phyloP scores from a whole-genome alignment of 1,140 invertebrate genomes.

The Zaprionus ornatus region DNA sequence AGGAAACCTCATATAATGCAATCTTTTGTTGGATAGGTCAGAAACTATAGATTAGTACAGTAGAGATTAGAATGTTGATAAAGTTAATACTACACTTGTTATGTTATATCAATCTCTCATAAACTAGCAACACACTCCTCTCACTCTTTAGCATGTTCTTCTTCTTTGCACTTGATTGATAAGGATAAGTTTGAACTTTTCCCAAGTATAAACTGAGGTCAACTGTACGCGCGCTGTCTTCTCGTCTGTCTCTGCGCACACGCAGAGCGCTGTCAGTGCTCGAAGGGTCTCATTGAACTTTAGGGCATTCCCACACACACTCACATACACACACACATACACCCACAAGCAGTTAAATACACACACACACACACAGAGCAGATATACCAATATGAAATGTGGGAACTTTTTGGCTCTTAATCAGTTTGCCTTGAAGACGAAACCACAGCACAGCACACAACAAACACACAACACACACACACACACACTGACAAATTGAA shows the following conservation, averaged over 20 bases:
- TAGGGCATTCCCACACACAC: constrained; percentile 65
- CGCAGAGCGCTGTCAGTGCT: constrained; percentile 44
- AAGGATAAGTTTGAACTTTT: neutral
- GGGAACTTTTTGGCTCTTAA: constrained; percentile 58
- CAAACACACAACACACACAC: constrained; percentile 22
- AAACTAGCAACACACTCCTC: neutral
- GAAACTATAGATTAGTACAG: neutral
- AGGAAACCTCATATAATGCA: neutral
- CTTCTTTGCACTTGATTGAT: neutral
- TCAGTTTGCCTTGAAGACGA: constrained; percentile 50
- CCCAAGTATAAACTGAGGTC: neutral
- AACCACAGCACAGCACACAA: constrained; percentile 37
- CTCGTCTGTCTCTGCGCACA: constrained; percentile 15
- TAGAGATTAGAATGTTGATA: neutral
- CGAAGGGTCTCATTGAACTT: constrained; percentile 60
- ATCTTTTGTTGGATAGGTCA: neutral
- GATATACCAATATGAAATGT: constrained; percentile 39
- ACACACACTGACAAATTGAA: constrained; percentile 67
- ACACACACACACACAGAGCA: constrained; percentile 42
- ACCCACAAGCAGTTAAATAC: constrained; percentile 9
- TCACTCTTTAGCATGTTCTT: neutral
- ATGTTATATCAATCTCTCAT: too few relatives aligned
- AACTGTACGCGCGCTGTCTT: constrained; percentile 7
- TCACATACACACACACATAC: constrained; percentile 20
- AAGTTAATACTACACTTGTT: neutral